phyloP scores from a whole-genome alignment of 2,113 vertebrate genomes.

The Pteropus alecto region DNA sequence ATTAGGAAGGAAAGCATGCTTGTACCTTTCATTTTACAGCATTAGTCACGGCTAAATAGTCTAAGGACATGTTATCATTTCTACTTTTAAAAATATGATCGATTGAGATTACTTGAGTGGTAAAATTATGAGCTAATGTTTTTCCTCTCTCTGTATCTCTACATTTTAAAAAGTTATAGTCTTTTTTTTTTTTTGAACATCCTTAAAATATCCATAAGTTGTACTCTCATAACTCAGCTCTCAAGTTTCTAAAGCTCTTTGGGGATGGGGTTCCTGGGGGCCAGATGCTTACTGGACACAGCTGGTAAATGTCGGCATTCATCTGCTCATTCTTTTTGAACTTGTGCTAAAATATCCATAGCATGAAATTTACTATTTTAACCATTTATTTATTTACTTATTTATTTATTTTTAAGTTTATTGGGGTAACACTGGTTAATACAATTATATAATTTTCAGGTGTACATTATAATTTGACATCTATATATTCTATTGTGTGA shows the following conservation, averaged over 20 bases:
- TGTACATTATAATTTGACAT: too few species aligned
- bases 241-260: not conserved
- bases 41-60: not conserved
- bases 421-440: too few species aligned
- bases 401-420: too few species aligned
- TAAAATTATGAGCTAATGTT: not conserved
- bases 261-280: not conserved
- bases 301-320: not conserved
- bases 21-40: not conserved
- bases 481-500: too few species aligned
- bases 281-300: not conserved
- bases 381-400: not conserved
- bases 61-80: not conserved
- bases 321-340: not conserved
- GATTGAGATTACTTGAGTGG: not conserved
- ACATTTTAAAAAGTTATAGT: not conserved
- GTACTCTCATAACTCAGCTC: not conserved
- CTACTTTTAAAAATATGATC: not conserved
- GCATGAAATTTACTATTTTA: not conserved
- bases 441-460: too few species aligned
- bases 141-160: not conserved
- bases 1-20: not conserved
- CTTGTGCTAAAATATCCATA: not conserved
- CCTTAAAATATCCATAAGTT: not conserved
- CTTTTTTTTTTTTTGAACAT: not conserved